These are phyloP conservation scores for Acleris sparsana DNA, from an alignment of 2,888 invertebrate species.

Conservation along the genomic window DNA sequence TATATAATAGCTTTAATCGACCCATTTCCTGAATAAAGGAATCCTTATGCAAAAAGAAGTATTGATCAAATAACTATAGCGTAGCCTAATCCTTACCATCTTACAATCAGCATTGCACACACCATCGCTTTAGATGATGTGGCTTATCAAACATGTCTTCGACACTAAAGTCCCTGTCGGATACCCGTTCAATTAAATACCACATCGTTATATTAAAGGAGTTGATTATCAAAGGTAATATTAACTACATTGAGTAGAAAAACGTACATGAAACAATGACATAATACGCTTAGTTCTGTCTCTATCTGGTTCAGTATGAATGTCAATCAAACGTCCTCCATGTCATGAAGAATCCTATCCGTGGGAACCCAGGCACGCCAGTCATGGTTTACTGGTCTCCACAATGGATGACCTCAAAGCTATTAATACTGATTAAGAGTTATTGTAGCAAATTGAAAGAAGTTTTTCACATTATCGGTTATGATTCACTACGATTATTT, in stretches of 20 bases:
- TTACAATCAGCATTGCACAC: too few relatives aligned
- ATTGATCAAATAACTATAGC: not conserved
- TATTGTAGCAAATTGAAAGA: constrained; percentile 1
- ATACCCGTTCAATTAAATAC: too few relatives aligned
- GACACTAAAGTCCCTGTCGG: too few relatives aligned
- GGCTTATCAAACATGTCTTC: too few relatives aligned
- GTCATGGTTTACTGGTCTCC: constrained; percentile 45
- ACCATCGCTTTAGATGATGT: too few relatives aligned
- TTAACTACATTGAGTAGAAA: too few relatives aligned
- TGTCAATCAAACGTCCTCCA: constrained; percentile 22
- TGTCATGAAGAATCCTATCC: constrained; percentile 35
- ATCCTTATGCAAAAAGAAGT: constrained; percentile 4
- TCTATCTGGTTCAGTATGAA: constrained; percentile 15
- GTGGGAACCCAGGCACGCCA: constrained; percentile 57
- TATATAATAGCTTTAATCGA: constrained; percentile 14
- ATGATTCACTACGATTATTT: not conserved
- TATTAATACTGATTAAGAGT: constrained; percentile 8
- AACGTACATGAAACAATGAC: too few relatives aligned
- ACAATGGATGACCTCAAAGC: constrained; percentile 58
- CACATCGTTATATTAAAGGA: too few relatives aligned
- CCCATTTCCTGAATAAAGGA: constrained; percentile 13
- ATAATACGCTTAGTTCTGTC: too few relatives aligned
- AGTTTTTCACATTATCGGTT: not conserved
- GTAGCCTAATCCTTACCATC: too few relatives aligned
- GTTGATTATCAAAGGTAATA: too few relatives aligned